Conservation (phyloP, 2,113 vertebrate species). For the Machaerirhynchus nigripectus region DNA sequence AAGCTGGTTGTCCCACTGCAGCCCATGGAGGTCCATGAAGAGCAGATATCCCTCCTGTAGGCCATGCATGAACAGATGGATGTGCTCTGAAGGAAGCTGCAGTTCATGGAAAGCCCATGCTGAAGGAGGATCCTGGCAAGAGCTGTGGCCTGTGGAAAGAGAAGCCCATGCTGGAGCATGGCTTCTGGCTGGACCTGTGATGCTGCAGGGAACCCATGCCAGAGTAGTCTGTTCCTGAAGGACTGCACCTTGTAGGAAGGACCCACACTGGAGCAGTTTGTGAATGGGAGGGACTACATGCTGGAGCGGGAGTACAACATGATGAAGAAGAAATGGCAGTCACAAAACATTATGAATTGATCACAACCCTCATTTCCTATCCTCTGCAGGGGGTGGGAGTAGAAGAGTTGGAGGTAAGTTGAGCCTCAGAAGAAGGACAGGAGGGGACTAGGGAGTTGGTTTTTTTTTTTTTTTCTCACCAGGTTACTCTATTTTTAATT, state of each 20-base stretch:
- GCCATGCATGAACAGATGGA: background rate
- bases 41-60: background rate
- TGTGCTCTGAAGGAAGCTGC: background rate
- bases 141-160: background rate
- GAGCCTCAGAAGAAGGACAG: background rate
- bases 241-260: background rate
- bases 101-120: background rate
- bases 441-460: fast-evolving
- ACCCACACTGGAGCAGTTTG: background rate
- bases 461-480: background rate
- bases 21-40: fast-evolving
- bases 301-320: background rate
- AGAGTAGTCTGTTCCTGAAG: background rate
- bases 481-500: background rate
- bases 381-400: background rate
- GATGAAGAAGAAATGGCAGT: background rate
- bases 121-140: background rate
- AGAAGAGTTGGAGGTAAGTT: fast-evolving
- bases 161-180: background rate
- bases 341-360: background rate
- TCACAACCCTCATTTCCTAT: background rate
- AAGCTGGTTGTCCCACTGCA: fast-evolving
- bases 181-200: background rate
- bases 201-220: background rate
- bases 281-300: background rate